phyloP scores from a whole-genome alignment of 2,888 invertebrate genomes.

The Notodonta dromedarius region DNA sequence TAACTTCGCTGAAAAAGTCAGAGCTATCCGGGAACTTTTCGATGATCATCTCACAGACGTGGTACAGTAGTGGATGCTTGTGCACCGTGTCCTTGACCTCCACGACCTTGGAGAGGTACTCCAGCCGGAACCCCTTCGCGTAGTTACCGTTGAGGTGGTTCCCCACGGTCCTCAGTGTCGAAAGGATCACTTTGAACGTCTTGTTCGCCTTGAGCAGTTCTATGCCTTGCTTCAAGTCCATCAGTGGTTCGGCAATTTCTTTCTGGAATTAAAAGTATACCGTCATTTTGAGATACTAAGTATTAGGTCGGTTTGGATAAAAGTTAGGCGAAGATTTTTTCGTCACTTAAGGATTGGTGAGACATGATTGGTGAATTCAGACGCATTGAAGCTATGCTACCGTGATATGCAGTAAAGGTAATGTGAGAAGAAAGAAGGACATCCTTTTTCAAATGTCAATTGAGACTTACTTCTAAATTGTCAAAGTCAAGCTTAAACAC shows the following conservation, averaged over 20 bases:
- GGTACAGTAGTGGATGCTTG: constrained; percentile 98
- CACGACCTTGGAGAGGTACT: constrained; percentile 98
- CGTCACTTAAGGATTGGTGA: no score
- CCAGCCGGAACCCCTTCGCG: constrained; percentile 98
- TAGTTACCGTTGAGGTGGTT: constrained; percentile 97
- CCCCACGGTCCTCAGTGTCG: constrained; percentile 96
- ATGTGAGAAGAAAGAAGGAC: no score
- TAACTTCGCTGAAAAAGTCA: constrained; percentile 98
- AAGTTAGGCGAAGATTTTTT: no score
- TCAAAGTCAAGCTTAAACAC: constrained; percentile 99
- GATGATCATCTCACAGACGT: constrained; percentile 98
- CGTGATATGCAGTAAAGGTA: no score
- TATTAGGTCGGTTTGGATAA: background rate
- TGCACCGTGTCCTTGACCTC: constrained; percentile 99
- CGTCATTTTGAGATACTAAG: background rate
- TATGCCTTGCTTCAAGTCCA: constrained; percentile 99
- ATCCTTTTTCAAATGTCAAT: background rate
- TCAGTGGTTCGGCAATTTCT: constrained; percentile 99
- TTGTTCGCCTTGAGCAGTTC: constrained; percentile 95
- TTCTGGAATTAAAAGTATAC: constrained; percentile 75
- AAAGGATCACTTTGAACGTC: constrained; percentile 97
- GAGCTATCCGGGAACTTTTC: constrained; percentile 97
- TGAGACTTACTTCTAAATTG: constrained; percentile 90
- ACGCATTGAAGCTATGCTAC: no score
- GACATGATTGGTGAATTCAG: no score